Evolutionary conservation across 2,113 vertebrate species (phyloP).

Genomic region (Todiramphus chloris): DNA sequence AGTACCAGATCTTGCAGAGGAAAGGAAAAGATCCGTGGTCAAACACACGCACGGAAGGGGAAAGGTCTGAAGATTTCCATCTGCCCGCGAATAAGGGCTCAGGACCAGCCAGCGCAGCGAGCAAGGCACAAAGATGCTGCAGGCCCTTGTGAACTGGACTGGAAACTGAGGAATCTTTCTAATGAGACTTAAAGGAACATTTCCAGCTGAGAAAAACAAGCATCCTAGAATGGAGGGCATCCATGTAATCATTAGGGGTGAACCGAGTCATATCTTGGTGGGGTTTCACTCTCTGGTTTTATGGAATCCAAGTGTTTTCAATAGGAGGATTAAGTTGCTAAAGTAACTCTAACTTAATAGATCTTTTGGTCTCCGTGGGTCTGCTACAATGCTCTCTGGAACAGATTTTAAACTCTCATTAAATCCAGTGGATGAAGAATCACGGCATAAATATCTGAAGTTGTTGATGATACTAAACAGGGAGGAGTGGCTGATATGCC

Average conservation of each 20-base stretch:
- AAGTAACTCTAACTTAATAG: not conserved
- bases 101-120: not conserved
- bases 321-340: not conserved
- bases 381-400: not conserved
- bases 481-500: too few relatives aligned
- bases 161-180: not conserved
- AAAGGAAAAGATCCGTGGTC: not conserved
- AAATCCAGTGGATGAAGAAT: not conserved
- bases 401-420: not conserved
- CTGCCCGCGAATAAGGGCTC: not conserved
- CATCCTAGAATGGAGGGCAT: not conserved
- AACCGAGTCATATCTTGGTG: not conserved
- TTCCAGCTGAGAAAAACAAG: not conserved
- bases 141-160: not conserved
- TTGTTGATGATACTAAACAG: not conserved
- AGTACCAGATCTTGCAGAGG: not conserved
- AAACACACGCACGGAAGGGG: not conserved
- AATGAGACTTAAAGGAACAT: not conserved
- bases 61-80: not conserved
- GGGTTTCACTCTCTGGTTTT: not conserved
- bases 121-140: not conserved
- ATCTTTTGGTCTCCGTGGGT: not conserved
- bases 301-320: not conserved
- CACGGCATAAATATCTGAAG: not conserved
- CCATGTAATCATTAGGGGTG: not conserved